phyloP scores from a whole-genome alignment of 2,888 invertebrate species.

The Timema podura region DNA sequence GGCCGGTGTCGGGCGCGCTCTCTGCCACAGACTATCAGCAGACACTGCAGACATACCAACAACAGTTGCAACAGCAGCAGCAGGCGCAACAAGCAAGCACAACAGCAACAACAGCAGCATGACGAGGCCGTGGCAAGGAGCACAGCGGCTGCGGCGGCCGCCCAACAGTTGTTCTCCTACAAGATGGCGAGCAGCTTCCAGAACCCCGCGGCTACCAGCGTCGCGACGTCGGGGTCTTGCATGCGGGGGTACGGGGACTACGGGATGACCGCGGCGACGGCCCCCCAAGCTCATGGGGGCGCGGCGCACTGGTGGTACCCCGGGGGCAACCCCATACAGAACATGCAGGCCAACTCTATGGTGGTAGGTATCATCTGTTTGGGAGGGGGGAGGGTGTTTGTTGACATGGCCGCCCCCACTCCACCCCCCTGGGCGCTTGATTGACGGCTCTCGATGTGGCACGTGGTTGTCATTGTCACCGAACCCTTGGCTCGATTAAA shows the following conservation, averaged over 20 bases:
- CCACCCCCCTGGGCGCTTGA: slow-evolving; percentile 43
- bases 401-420: slow-evolving; percentile 19
- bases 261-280: slow-evolving; percentile 20
- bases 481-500: no score
- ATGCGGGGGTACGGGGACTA: slow-evolving; percentile 26
- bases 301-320: slow-evolving; percentile 32
- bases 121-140: slow-evolving; percentile 55
- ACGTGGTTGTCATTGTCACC: no score
- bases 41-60: slow-evolving; percentile 49
- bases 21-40: slow-evolving; percentile 50
- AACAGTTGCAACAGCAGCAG: slow-evolving; percentile 44
- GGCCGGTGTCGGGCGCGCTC: slow-evolving; percentile 54
- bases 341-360: slow-evolving; percentile 29
- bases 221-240: slow-evolving; percentile 50
- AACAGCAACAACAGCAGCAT: slow-evolving; percentile 45
- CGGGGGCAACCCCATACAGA: slow-evolving; percentile 29
- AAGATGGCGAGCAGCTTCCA: slow-evolving; percentile 84
- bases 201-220: slow-evolving; percentile 61
- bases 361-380: slow-evolving; percentile 29
- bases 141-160: slow-evolving; percentile 51
- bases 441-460: no score
- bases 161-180: slow-evolving; percentile 76
- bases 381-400: slow-evolving; percentile 12
- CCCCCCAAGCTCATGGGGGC: slow-evolving; percentile 19
- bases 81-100: slow-evolving; percentile 46